Conservation (phyloP, 2,797 vertebrate species). For the Xerus rutilus region DNA sequence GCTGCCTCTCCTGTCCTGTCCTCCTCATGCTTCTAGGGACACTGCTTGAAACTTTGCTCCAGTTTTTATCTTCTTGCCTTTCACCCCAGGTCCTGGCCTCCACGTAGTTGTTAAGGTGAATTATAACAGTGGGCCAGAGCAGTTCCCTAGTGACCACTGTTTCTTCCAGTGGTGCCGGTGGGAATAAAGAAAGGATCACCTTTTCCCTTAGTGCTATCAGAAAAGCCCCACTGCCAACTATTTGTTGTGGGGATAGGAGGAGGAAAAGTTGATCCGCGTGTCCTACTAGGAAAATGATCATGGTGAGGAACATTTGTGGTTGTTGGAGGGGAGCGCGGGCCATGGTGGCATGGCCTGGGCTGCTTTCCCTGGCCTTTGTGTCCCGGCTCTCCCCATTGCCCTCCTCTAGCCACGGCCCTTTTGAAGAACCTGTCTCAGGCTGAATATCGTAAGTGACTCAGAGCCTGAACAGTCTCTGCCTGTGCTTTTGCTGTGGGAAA, state of each 20-base stretch:
- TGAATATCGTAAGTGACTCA: background rate
- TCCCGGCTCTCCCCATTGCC: background rate
- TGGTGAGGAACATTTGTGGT: background rate
- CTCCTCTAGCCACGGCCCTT: background rate
- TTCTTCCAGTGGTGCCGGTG: background rate
- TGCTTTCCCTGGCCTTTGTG: background rate
- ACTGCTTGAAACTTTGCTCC: background rate
- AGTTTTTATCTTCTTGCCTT: slow-evolving; percentile 37
- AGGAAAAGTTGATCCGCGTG: background rate
- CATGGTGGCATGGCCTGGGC: background rate
- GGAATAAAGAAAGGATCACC: background rate
- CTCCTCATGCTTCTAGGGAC: background rate
- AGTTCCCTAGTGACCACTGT: background rate
- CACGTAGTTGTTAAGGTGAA: background rate
- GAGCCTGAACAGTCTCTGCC: background rate
- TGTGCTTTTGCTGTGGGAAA: background rate
- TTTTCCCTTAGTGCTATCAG: slow-evolving; percentile 11
- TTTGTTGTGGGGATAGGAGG: background rate
- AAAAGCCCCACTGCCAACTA: background rate
- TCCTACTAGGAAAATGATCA: background rate
- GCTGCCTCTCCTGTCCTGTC: background rate
- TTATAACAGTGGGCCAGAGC: background rate
- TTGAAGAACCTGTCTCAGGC: background rate
- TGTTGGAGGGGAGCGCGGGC: background rate
- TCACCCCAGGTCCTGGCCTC: background rate